phyloP scores from a whole-genome alignment of 2,113 vertebrate species.

The Sturnira hondurensis region DNA sequence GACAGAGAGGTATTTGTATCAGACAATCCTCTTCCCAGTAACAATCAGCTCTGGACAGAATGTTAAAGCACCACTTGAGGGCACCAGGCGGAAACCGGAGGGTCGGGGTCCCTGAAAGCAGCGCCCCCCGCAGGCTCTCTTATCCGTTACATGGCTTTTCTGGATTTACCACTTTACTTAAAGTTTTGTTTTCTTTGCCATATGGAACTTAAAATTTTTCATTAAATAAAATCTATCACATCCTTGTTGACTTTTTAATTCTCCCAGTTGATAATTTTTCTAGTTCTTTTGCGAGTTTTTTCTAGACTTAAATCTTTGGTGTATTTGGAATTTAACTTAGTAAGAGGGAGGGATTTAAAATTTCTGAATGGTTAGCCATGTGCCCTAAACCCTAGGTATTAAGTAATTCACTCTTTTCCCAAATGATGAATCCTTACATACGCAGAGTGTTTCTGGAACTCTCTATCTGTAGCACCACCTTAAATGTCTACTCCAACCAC shows the following conservation, averaged over 20 bases:
- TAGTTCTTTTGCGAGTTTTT: background rate
- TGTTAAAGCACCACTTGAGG: too few relatives aligned
- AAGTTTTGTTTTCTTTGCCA: background rate
- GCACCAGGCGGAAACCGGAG: too few relatives aligned
- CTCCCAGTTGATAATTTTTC: background rate
- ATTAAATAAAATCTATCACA: background rate
- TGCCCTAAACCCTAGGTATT: background rate
- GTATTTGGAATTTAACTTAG: background rate
- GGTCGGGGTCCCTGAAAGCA: too few relatives aligned
- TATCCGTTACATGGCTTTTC: background rate
- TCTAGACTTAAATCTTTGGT: background rate
- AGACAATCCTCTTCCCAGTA: too few relatives aligned
- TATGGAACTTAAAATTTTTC: background rate
- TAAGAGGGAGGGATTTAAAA: background rate
- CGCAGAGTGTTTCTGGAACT: background rate
- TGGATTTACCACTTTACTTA: background rate
- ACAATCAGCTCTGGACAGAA: too few relatives aligned
- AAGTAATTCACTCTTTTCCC: background rate
- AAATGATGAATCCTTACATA: background rate
- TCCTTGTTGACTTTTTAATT: background rate
- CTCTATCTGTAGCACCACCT: background rate
- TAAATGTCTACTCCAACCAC: fast-evolving
- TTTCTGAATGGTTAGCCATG: background rate
- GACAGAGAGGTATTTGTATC: too few relatives aligned
- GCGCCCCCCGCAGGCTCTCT: too few relatives aligned